Percentiles rank a stretch among this genome's conserved stretches.
These are phyloP conservation scores for Clinocottus analis DNA, from an alignment of 2,113 vertebrate species.

Conservation along the genomic window DNA sequence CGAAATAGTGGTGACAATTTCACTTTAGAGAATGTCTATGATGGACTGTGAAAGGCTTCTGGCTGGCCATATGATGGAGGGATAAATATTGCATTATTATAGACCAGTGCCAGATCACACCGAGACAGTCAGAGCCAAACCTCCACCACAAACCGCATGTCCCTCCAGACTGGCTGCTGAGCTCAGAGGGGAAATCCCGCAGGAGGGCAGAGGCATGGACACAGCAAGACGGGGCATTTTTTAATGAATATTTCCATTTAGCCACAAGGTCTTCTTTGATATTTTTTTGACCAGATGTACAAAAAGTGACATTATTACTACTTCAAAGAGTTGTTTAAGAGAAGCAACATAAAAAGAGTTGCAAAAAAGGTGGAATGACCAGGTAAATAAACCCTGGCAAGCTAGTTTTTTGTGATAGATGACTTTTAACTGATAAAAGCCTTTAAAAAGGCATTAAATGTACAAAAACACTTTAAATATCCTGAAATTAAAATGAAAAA, in stretches of 20 bases:
- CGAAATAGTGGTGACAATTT: background rate
- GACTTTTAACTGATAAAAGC: background rate
- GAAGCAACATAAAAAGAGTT: background rate
- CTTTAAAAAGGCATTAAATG: background rate
- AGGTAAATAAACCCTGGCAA: background rate
- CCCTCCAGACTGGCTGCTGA: slow-evolving; percentile 55
- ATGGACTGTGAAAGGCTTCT: background rate
- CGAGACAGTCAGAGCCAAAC: slow-evolving; percentile 30
- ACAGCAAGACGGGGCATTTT: slow-evolving; percentile 3
- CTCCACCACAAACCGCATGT: slow-evolving; percentile 63
- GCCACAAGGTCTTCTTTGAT: slow-evolving; percentile 30
- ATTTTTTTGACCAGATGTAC: background rate
- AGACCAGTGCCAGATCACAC: slow-evolving; percentile 32
- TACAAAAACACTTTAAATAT: background rate
- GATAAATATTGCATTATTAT: slow-evolving; percentile 26
- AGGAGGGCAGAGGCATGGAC: background rate
- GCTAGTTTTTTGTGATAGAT: background rate
- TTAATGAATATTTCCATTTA: slow-evolving; percentile 31
- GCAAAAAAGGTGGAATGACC: background rate
- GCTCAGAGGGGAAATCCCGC: slow-evolving; percentile 74
- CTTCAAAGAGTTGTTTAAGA: background rate
- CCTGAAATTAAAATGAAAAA: slow-evolving; percentile 11
- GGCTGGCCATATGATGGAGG: background rate
- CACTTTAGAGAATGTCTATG: background rate
- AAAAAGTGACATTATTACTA: background rate